phyloP scores from a whole-genome alignment of 2,113 vertebrate species.

The Antigone vipio region DNA sequence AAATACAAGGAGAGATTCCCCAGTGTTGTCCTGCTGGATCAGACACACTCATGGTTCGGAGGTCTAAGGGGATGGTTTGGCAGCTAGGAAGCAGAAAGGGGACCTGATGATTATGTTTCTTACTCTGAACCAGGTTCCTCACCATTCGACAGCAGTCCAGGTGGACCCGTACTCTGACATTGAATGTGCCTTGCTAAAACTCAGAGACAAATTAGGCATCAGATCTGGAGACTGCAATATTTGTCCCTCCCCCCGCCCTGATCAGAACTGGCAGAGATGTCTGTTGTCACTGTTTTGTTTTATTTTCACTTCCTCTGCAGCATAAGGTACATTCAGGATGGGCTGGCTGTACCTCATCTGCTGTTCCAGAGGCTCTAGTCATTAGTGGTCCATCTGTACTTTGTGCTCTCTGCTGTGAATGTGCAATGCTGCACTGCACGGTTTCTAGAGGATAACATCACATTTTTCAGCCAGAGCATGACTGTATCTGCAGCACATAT shows the following conservation, averaged over 20 bases:
- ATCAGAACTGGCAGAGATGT: background rate
- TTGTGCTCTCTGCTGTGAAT: background rate
- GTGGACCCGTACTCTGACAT: background rate
- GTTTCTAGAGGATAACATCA: background rate
- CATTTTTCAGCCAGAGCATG: background rate
- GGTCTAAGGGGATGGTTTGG: accelerated
- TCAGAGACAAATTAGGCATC: background rate
- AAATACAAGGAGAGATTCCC: background rate
- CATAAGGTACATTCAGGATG: background rate
- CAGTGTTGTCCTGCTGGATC: background rate
- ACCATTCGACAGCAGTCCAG: background rate
- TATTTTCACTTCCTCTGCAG: background rate
- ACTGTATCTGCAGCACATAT: accelerated
- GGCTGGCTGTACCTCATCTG: background rate
- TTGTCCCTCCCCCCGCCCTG: accelerated
- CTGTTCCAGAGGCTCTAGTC: background rate
- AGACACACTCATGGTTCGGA: background rate
- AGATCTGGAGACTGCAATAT: background rate
- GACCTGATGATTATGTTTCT: background rate
- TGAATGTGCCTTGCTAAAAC: background rate
- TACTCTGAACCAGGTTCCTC: background rate
- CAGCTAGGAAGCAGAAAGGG: background rate
- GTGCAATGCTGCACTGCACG: accelerated
- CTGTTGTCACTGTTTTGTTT: background rate
- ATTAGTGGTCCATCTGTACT: background rate